Conservation (phyloP, 2,113 vertebrate genomes). For the Amphiprion percula region DNA sequence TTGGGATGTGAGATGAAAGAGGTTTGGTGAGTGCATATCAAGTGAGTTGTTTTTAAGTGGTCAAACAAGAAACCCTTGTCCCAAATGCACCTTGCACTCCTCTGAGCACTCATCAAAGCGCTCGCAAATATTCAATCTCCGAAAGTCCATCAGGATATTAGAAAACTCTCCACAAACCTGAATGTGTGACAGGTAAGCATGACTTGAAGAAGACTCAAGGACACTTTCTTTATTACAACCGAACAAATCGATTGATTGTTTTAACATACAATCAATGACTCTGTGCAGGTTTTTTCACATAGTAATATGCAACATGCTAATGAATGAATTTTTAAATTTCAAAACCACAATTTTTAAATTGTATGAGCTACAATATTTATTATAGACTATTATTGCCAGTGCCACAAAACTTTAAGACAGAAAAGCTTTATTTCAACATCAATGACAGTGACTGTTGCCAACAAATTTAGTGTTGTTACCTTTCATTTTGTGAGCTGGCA, state of each 20-base stretch:
- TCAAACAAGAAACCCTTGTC: slow-evolving; percentile 25
- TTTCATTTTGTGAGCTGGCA: not conserved
- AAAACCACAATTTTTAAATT: not conserved
- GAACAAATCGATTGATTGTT: not conserved
- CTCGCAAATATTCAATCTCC: not conserved
- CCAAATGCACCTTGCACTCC: not conserved
- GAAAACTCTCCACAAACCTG: not conserved
- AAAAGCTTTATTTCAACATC: not conserved
- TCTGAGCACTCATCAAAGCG: not conserved
- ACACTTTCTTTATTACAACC: not conserved
- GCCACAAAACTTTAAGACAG: not conserved
- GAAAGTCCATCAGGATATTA: not conserved
- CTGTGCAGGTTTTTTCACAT: not conserved
- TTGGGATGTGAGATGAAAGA: slow-evolving; percentile 11
- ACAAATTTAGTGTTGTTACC: not conserved
- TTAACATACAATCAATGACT: not conserved
- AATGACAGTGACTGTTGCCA: too few species aligned
- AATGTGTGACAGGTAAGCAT: not conserved
- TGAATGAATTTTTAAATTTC: not conserved
- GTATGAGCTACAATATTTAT: fast-evolving
- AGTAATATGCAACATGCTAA: not conserved
- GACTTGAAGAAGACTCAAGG: not conserved
- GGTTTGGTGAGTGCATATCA: not conserved
- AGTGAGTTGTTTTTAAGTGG: slow-evolving; percentile 17
- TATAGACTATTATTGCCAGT: not conserved